Percentiles rank a stretch among this genome's conserved stretches.
phyloP scores from a whole-genome alignment of 2,888 invertebrate genomes.

The Oxytorus armatus region DNA sequence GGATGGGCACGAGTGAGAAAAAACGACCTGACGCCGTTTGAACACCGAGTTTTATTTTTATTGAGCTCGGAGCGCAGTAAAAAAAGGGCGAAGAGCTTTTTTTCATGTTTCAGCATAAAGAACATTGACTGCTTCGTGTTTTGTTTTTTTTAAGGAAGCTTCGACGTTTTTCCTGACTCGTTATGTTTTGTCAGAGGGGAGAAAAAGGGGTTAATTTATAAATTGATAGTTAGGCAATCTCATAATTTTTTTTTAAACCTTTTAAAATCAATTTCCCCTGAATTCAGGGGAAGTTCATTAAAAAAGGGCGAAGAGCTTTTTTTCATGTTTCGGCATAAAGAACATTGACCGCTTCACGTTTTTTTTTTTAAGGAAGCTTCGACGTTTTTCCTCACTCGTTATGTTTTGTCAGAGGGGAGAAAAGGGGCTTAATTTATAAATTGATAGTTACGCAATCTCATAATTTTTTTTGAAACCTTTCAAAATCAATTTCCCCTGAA shows the following conservation, averaged over 20 bases:
- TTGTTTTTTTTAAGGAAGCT: conserved; percentile 10
- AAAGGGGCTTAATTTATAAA: no score
- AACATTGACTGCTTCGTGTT: background rate
- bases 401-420: no score
- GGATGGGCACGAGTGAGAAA: conserved; percentile 17
- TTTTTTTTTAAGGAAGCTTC: conserved; percentile 14
- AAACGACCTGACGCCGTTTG: conserved; percentile 61
- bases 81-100: conserved; percentile 25
- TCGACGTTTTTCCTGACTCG: background rate
- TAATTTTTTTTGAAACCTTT: background rate
- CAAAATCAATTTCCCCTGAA: background rate
- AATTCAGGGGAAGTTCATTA: no score
- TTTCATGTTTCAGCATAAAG: conserved; percentile 1
- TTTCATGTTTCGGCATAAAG: conserved; percentile 1
- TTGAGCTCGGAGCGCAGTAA: conserved; percentile 22
- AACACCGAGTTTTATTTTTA: conserved; percentile 58
- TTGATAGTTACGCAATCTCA: no score
- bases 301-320: conserved; percentile 25
- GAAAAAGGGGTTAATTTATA: no score
- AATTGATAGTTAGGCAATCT: no score
- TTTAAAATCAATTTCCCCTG: background rate
- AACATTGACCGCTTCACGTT: background rate
- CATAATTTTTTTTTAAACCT: background rate
- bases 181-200: no score
- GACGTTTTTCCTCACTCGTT: background rate